Percentiles rank a stretch among this genome's conserved stretches.
phyloP scores from a whole-genome alignment of 2,113 vertebrate genomes.

The Syrrhaptes paradoxus region DNA sequence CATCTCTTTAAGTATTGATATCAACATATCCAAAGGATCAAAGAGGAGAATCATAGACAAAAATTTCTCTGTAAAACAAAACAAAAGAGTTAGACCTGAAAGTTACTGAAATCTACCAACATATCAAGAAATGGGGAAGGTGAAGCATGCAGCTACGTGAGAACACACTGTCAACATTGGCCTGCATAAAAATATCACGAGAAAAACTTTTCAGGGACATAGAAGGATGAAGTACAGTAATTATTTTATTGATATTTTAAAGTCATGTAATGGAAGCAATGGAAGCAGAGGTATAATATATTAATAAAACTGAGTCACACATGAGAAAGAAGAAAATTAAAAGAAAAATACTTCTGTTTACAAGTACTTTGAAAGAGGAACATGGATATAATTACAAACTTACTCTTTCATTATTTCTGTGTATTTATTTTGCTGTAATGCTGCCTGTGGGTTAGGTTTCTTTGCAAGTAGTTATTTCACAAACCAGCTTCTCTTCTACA shows the following conservation, averaged over 20 bases:
- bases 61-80: background rate
- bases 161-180: background rate
- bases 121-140: background rate
- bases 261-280: background rate
- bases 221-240: background rate
- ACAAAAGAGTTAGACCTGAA: background rate
- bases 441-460: rapidly evolving
- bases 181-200: background rate
- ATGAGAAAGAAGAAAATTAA: background rate
- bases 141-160: background rate
- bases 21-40: background rate
- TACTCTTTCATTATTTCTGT: background rate
- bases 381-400: rapidly evolving
- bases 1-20: background rate
- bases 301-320: background rate
- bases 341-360: background rate
- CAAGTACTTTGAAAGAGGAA: background rate
- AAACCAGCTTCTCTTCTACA: background rate
- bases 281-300: background rate
- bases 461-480: background rate
- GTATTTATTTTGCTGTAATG: background rate
- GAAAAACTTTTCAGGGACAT: background rate
- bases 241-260: background rate
- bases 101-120: background rate
- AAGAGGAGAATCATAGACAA: background rate